Evolutionary conservation across 2,113 vertebrate species (phyloP), one percentile per base, ranked within the genome.

Genomic region (Tenrec ecaudatus): DNA sequence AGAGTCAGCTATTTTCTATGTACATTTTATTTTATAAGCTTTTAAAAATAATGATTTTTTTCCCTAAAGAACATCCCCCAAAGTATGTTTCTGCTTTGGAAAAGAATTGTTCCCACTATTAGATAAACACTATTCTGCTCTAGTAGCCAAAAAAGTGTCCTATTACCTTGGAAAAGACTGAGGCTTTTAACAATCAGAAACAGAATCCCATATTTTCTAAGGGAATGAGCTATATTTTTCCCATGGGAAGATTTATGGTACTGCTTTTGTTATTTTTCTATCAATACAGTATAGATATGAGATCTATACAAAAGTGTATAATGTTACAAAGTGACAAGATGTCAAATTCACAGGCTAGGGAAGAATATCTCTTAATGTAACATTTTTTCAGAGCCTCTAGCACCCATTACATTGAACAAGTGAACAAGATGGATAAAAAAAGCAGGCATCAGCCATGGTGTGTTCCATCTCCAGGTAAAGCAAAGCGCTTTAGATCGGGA

Each of bases 301-400:
- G 97, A 89, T 96, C 93, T 96, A 40, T 94, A 97, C 90, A 95
- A 79, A 96, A 95, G 6, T 81, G 17, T 90, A 22, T 93, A 95
- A 93, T 92, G 40, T 95, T 95, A 81, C 76, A 57, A 95, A 96
- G 66, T 91, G 95, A 97, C 97, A 97, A 95, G 71, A 94, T 95
- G 82, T 92, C 89, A 96, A 93, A 96, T 82, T 57, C 85, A 88
- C 33, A 90, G 66, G 60, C 92, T 71, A 64, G 60, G 66, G 81
- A 82, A 94, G 87, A 95, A 64, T 92, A 86, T 96, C 77, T 77
- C 68, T 97, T 93, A 91, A 90, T 38, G 43, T 40, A 86, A 36
- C 77, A 23, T 64, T 95, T 93, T 91, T 57, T 16, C 60, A 71
- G 89, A 94, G n/a, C 76, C 40, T 90, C 40, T 87, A 86, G 82